Evolutionary conservation across 2,888 invertebrate genomes (phyloP), one percentile per base, ranked within the genome.

Genomic region (Heliconius ismenius): DNA sequence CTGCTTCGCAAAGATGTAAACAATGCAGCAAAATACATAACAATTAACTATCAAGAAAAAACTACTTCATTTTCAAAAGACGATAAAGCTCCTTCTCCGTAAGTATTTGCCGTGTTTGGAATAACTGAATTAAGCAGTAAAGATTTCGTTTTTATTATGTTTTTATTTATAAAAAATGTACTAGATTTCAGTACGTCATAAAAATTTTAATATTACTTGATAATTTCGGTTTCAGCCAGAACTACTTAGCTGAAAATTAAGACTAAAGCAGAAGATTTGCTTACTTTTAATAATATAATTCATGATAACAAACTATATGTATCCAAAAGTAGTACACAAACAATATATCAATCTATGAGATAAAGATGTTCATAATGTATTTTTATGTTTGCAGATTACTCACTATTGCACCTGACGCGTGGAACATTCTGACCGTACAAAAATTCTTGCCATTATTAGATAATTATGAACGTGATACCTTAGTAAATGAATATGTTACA

Each of bases 391-490:
- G 60, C 89, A 98, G 98, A 78, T 95, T 98, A 78, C 88, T 98
- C 63, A 94, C 93, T 24, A 95, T 97, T 32, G 94, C 96, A 79
- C 85, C 95, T 15, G 95, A 95, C 81, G 96, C 95, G 28, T 95
- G 95, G 88, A 94, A 95, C 86, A 96, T 96, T 81, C 94, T 96
- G 9, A 97, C 98, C 3, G 96, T 98, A 79, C 95, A 96, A 81
- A 96, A 96, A 84, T 95, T 98, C 82, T 87, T 96, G 67, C 92
- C 95, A 49, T 95, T 99, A 65, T 96, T 97, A 87, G 97, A 99
- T 88, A 98, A 99, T 89, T 99, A 98, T 87, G 96, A 98, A 85
- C 92, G 96, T 78, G 96, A 97, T 82, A 96, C 96, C 0, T 92
- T 95, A 75, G 94, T 95, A n/a, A 96, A 96, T 84, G 98, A 98